A percentile compares a stretch with the other conserved stretches of the same genome.
phyloP scores from a whole-genome alignment of 2,797 vertebrate species.

The Falco concolor region DNA sequence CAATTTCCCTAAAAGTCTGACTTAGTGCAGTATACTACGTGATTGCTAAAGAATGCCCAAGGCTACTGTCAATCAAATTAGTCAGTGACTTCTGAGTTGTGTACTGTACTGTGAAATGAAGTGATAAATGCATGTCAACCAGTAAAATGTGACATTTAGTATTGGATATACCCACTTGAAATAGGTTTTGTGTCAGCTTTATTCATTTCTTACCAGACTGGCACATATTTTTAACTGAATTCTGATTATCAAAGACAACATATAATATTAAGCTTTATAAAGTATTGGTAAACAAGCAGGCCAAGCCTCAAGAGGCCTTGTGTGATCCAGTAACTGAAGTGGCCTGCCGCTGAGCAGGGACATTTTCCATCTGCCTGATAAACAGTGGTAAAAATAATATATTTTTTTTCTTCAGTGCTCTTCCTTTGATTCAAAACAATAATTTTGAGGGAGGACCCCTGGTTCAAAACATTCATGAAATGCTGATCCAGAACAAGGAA shows the following conservation, averaged over 20 bases:
- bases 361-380: slow-evolving; percentile 2
- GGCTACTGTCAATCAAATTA: slow-evolving; percentile 77
- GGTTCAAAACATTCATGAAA: neutral
- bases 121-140: slow-evolving; percentile 72
- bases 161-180: slow-evolving; percentile 46
- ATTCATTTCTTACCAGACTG: slow-evolving; percentile 39
- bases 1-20: slow-evolving; percentile 64
- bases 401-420: neutral
- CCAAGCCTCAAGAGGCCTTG: neutral
- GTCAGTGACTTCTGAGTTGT: slow-evolving; percentile 69
- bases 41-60: slow-evolving; percentile 67
- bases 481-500: neutral
- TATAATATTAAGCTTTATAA: slow-evolving; percentile 36
- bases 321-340: neutral
- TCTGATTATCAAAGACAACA: slow-evolving; percentile 47
- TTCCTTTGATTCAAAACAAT: slow-evolving; percentile 19
- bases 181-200: slow-evolving; percentile 37
- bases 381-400: neutral
- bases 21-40: slow-evolving; percentile 24
- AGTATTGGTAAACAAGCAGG: neutral
- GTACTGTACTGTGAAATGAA: slow-evolving; percentile 75
- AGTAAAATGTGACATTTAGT: slow-evolving; percentile 65
- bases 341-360: neutral
- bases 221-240: slow-evolving; percentile 20
- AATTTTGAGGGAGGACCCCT: neutral